Conservation (phyloP, 2,797 vertebrate species). For the Borostomias antarcticus region DNA sequence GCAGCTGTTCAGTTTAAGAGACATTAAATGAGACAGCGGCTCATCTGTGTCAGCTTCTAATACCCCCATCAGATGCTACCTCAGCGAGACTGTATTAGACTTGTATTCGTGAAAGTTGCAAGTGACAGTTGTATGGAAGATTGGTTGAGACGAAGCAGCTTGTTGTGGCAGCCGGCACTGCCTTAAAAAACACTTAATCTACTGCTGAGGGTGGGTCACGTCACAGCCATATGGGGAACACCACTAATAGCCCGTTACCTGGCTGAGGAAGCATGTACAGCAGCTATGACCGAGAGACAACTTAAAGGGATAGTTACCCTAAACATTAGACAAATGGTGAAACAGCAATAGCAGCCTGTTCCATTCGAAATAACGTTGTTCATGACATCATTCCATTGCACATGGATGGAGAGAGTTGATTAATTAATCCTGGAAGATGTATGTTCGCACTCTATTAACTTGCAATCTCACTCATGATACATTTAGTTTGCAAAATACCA, state of each 20-base stretch:
- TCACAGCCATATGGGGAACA: background rate
- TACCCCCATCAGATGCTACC: background rate
- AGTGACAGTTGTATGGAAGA: background rate
- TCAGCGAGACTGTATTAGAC: background rate
- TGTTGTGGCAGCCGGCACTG: background rate
- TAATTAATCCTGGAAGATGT: too few species aligned
- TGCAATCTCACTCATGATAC: too few species aligned
- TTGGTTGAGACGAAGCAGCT: constrained; percentile 7
- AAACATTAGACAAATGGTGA: background rate
- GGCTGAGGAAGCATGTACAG: background rate
- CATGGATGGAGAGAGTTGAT: too few species aligned
- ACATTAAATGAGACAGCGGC: background rate
- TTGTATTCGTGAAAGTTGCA: background rate
- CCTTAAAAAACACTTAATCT: background rate
- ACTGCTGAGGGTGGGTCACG: background rate
- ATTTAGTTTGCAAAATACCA: too few species aligned
- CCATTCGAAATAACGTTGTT: too few species aligned
- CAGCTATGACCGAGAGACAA: background rate
- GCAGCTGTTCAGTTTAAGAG: background rate
- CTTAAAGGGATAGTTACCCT: background rate
- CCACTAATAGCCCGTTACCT: background rate
- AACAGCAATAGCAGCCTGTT: too few species aligned
- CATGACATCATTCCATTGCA: too few species aligned
- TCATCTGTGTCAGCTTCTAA: background rate
- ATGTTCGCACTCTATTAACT: too few species aligned